Evolutionary conservation across 2,113 vertebrate genomes (phyloP), one percentile per base, ranked within the genome.

Genomic region (Pseudolaguvia tuberculata): DNA sequence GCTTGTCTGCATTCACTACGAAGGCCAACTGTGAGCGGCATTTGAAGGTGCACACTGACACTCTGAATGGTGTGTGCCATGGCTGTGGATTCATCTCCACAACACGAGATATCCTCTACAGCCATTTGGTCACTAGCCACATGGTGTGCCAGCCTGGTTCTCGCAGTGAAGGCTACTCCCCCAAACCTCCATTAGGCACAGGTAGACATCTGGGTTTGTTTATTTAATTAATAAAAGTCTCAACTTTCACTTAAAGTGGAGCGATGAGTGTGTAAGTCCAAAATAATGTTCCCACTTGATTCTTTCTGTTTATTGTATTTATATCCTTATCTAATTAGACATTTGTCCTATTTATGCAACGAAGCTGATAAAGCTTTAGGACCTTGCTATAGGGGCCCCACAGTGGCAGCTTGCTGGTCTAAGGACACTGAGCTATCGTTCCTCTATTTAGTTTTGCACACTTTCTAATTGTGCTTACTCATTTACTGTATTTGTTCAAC

Each of bases 1-100:
- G 96, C 86, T 90, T 96, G 78, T 99, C 97, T 0, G 97, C 97
- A 77, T 98, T 99, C 87, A 98, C 97, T 88, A 98, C 96, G 0
- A 99, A 99, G 87, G 97, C 97, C 70, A 99, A 99, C 89, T 99
- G 97, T 2, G 97, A 99, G 87, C 94, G 97, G 7, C 97, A 99
- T 85, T 93, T 99, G 20, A 98, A 98, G 85, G 96, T 99, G 25
- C 96, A 98, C 90, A 98, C 95, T 0, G 96, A 99, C 91, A 94
- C 93, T 0, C 87, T 96, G 74, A 98, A 92, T 0, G 96, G 96
- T 84, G 84, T 97, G 52, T 99, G 96, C 82, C 96, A 98, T 50
- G 95, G 95, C 86, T 99, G 96, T 1, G 96, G 96, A 78, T 99
- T 98, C 78, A 87, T 96, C 85, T 98, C 96, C 81, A 97, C 94